A percentile compares a stretch with the other conserved stretches of the same genome.
Evolutionary conservation across 2,113 vertebrate genomes (phyloP).

Genomic region (Hyperopisus bebe): DNA sequence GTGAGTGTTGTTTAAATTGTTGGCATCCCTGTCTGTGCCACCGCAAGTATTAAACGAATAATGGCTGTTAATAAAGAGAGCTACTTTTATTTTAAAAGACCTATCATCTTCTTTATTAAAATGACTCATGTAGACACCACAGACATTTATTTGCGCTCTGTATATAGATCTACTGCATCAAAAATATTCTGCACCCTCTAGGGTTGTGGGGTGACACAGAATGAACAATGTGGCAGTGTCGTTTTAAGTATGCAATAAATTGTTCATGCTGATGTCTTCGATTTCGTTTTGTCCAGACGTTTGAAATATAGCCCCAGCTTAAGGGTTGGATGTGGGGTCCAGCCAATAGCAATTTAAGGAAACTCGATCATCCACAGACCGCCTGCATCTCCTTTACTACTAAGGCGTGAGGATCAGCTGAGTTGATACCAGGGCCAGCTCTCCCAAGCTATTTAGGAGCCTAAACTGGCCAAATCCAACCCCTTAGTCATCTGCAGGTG

Average conservation of each 20-base stretch:
- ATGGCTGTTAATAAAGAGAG: neutral
- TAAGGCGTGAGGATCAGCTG: neutral
- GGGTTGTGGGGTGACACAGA: neutral
- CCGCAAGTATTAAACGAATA: neutral
- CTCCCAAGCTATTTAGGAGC: neutral
- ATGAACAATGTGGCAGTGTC: neutral
- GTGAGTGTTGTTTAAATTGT: neutral
- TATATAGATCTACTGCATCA: neutral
- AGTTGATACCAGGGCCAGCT: neutral
- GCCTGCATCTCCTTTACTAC: neutral
- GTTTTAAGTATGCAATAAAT: neutral
- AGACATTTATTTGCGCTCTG: neutral
- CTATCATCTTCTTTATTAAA: neutral
- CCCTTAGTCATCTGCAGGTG: neutral
- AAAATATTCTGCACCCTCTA: neutral
- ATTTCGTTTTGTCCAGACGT: neutral
- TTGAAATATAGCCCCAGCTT: neutral
- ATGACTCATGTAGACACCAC: neutral
- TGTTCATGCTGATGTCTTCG: neutral
- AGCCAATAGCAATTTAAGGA: neutral
- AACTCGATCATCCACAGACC: neutral
- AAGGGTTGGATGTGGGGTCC: neutral
- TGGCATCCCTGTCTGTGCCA: neutral
- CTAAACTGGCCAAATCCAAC: neutral
- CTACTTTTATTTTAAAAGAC: neutral